A percentile compares a stretch with the other conserved stretches of the same genome.
Conservation (phyloP, 2,113 vertebrate genomes). For the Nerophis ophidion region DNA sequence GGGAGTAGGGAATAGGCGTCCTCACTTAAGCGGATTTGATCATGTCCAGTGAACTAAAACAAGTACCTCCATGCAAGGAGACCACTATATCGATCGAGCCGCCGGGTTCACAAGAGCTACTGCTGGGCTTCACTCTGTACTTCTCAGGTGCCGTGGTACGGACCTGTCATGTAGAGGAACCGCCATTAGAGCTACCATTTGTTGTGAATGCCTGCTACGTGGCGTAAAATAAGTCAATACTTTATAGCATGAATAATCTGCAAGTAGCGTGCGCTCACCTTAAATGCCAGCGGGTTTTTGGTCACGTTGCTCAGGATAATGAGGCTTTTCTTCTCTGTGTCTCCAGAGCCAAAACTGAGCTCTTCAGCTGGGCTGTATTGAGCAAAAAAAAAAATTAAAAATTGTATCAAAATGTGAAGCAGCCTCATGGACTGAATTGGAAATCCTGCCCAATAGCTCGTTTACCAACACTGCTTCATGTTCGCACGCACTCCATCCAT, state of each 20-base stretch:
- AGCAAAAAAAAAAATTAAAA: slow-evolving; percentile 25
- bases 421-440: neutral
- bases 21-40: slow-evolving; percentile 14
- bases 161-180: slow-evolving; percentile 70
- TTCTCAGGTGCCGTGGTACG: slow-evolving; percentile 97
- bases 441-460: too few species aligned
- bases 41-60: slow-evolving; percentile 7
- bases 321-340: slow-evolving; percentile 88
- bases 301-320: slow-evolving; percentile 90
- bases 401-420: neutral
- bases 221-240: too few species aligned
- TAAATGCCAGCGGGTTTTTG: slow-evolving; percentile 95
- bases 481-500: too few species aligned
- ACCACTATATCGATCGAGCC: slow-evolving; percentile 85
- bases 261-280: slow-evolving; percentile 70
- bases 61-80: slow-evolving; percentile 88
- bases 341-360: slow-evolving; percentile 87
- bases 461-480: neutral
- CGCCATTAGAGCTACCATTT: neutral
- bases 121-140: slow-evolving; percentile 96
- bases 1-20: slow-evolving; percentile 4
- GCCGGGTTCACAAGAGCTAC: slow-evolving; percentile 89
- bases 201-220: neutral
- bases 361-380: slow-evolving; percentile 89
- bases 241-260: neutral